Evolutionary conservation across 2,797 vertebrate genomes (phyloP), one percentile per base, ranked within the genome.

Genomic region (Peromyscus eremicus): DNA sequence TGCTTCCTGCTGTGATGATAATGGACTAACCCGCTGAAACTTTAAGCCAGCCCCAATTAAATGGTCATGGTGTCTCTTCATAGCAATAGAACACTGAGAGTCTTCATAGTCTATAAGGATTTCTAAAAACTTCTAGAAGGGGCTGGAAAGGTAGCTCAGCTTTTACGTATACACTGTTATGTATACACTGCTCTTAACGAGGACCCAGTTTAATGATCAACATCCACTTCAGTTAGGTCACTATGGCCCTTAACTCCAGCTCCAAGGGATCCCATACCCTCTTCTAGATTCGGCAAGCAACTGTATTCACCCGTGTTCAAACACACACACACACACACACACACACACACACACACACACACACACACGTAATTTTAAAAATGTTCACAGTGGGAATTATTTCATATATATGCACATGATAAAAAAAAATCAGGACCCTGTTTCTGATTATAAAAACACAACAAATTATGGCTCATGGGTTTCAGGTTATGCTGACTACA

Each of bases 401-500:
- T 96, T 92, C 29, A n/a, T n/a, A 68, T 34, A 60, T 62, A 79
- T 92, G 34, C 34, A 71, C 62, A 77, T 73, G 19, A 55, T 55
- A 73, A 94, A 94, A 94, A 88, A 55, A 95, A 73, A 52, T 25
- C 17, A 88, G 83, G 91, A 70, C 60, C n/a, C 80, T 55, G 62
- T 32, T 88, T 10, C 68, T 75, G 6, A 60, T 57, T 87, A 60
- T 11, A 49, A 66, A 96, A 84, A 85, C 92, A 89, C 27, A 62
- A 62, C 8, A 60, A 93, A 91, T 89, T 91, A 88, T 75, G 37
- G 37, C 37, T 62, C 7, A 29, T 16, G 25, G 29, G 25, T 83
- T 62, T 83, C 2, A 5, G 37, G 68, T 32, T 88, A 71, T n/a
- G 3, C 68, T 73, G 68, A n/a, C 85, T 40, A 88, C 70, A 75